phyloP scores from a whole-genome alignment of 1,140 invertebrate species.

The Geopemphigus sp. region DNA sequence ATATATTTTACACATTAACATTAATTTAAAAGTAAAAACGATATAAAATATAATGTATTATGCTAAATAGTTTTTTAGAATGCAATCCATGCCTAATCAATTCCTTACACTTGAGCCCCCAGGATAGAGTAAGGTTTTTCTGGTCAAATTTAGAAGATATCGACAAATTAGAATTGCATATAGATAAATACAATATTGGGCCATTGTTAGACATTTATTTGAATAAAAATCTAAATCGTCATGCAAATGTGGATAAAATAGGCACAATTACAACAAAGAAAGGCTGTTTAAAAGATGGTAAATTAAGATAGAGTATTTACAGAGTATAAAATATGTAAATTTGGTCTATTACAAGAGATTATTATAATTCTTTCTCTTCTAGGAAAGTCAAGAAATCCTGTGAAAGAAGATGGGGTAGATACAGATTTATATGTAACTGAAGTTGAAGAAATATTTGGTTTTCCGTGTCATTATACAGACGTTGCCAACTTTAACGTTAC shows the following conservation, averaged over 20 bases:
- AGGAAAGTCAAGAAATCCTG: slow-evolving; percentile 1
- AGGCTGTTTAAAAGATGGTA: slow-evolving; percentile 33
- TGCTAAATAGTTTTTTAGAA: slow-evolving; percentile 1
- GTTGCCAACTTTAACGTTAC: background rate
- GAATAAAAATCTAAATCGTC: background rate
- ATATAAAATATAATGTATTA: too few relatives aligned
- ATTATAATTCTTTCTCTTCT: background rate
- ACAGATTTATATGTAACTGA: slow-evolving; percentile 6
- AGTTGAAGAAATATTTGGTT: slow-evolving; percentile 34
- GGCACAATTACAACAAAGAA: slow-evolving; percentile 32
- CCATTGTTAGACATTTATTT: slow-evolving; percentile 8
- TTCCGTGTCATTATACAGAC: slow-evolving; percentile 20
- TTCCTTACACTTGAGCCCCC: slow-evolving; percentile 16
- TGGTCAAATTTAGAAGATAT: slow-evolving; percentile 40
- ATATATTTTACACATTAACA: background rate
- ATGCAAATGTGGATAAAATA: slow-evolving; percentile 24
- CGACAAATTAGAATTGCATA: background rate
- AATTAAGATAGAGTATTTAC: background rate
- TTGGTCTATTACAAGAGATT: background rate
- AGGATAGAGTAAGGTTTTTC: slow-evolving; percentile 21
- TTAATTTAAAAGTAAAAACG: too few relatives aligned
- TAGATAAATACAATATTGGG: too few relatives aligned
- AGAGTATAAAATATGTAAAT: background rate
- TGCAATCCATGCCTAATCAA: slow-evolving; percentile 11
- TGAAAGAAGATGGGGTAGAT: background rate